Base-by-base conservation (phyloP, 92 coral and sea anemone species). In the Umimayanthus chanpuru region DNA sequence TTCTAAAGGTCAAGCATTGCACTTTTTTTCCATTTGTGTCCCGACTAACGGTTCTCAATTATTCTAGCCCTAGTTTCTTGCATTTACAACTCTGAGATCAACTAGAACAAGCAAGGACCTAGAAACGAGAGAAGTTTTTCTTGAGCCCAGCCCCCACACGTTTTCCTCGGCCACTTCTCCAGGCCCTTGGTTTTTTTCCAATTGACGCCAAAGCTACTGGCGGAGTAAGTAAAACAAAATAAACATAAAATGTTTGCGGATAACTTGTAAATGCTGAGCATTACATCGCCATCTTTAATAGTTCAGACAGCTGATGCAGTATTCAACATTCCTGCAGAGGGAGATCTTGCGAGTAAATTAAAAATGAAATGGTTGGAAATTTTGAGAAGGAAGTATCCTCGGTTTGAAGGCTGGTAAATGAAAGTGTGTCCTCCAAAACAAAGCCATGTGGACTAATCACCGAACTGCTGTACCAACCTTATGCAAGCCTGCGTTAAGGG, bases 401-500 rank as follows among this genome's bases (percentile, higher is more conserved):
- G 41, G 67, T 53, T 30, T 29, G 58, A 73, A 28, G 79, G 21
- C 55, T 25, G 86, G 78, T 78, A 36, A 26, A 11, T 61, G 66
- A 29, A 26, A 66, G 8, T 18, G 73, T 16, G 18, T 85, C 18
- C 25, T 80, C 85, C 12, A 28, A 43, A 43, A 20, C 23, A 18
- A 36, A 39, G 64, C 58, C 58, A 18, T 53, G 58, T 53, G 58
- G 58, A 53, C 58, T 12, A 53, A 0, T 53, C 58, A 53, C 58
- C 58, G 58, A 15, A 47, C 14, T 26, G 73, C 9, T 28, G 76
- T 74, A 85, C 93, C 89, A 86, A 95, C 99, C 96, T 94, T 94
- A 88, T 97, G 99, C 92, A 96, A 91, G 47, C 99, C 99, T 76
- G 93, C 94, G 83, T 85, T 87, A 36, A 91, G 91, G 65, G 99